Base-by-base conservation (phyloP, 1,140 invertebrate species). In the Lethrus apterus region DNA sequence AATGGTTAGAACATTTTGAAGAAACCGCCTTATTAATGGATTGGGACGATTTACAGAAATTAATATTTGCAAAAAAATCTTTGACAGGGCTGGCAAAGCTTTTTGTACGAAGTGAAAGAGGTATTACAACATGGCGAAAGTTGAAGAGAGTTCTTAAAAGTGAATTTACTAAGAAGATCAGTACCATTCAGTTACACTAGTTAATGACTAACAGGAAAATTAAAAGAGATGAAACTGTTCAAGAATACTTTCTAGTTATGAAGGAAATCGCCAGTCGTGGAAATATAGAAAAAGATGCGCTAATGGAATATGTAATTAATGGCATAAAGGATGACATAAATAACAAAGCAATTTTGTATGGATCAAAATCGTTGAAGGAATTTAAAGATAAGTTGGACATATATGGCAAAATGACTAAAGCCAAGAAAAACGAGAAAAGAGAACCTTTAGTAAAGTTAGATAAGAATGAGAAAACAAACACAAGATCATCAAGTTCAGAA, bases 281-380 rank as follows among this genome's bases (percentile, higher is more conserved):
- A 1, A 42, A 57, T 4, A 42, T 65, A 23, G 64, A 66, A 38
- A 48, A 56, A 11, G 41, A 30, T 4, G 50, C 58, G 1, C 15
- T 63, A 10, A 60, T 66, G 5, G 51, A 59, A 17, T 65, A 67
- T 40, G 59, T 65, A 5, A 63, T 67, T n/a, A 57, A 65, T 35
- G 66, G 63, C 3, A 60, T 66, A 11, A 47, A 55, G 14, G 63
- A 64, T n/a, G 57, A 60, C 15, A 40, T 47, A n/a, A 48, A 38
- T 3, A 57, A 51, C 17, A 68, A 67, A 53, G 30, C 34, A 11
- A 56, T 66, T 4, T 44, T 68, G n/a, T 66, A 65, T 35, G 58
- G 62, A n/a, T 60, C 61, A 3, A 42, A 29, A 8, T 50, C 49
- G 11, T 41, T 64, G 2, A 38, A 53, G 19, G 55, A 61, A 11